Evolutionary conservation across 2,797 vertebrate genomes (phyloP), one percentile per base, ranked within the genome.

Genomic region (Kryptopterus vitreolus): DNA sequence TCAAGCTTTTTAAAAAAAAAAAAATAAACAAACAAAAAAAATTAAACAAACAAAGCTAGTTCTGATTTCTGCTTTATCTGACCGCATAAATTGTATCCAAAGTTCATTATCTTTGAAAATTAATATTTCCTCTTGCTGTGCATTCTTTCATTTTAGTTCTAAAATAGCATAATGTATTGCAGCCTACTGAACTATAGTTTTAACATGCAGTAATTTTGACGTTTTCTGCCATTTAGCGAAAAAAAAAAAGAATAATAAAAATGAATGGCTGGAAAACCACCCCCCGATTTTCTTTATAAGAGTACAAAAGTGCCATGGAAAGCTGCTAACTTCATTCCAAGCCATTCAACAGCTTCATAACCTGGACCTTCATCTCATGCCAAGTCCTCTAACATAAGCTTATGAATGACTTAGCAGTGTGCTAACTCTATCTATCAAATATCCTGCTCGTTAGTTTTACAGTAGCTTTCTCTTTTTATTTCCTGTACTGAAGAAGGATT

Each of bases 261-360:
- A 24, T 1, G 2, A 20, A 31, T 43, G 53, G 72, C 72, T 73
- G 73, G 53, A 52, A 57, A 69, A 81, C 73, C 29, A 20, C 65
- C 46, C 73, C 33, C 65, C 11, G 26, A 38, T 74, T 65, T 79
- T 75, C 35, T 59, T 81, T 29, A 69, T 75, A 52, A 61, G 35
- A 79, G 62, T 77, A 77, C 43, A 61, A 59, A 82, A 80, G 77
- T 84, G 77, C 82, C 74, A 86, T 86, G 62, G 48, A 80, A 80
- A 76, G 85, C 79, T 82, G 82, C 75, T 48, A 70, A 48, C 59
- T 77, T 59, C 68, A 81, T 65, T 76, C 43, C 58, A 61, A 76
- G 57, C 43, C 61, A 72, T 55, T 72, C 70, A 72, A 58, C 68
- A 50, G 38, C 46, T 82, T 70, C 57, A 65, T 71, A 71, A 69